phyloP scores from a whole-genome alignment of 2,888 invertebrate species.

The Scaptodrosophila latifasciaeformis region DNA sequence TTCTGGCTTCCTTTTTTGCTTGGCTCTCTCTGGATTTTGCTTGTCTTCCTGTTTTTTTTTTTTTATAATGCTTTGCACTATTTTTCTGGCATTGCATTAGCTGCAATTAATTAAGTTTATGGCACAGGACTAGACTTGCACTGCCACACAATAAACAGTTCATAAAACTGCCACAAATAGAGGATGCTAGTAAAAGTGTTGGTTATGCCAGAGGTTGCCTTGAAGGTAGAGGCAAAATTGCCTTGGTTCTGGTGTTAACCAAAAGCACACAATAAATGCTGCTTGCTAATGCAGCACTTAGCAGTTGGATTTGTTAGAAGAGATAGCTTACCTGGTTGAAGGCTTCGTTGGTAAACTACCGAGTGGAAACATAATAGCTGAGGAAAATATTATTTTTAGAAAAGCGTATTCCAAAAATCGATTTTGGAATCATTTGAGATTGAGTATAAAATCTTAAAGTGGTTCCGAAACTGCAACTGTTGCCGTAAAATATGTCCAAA shows the following conservation, averaged over 20 bases:
- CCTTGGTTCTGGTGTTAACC: background rate
- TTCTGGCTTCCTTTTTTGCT: slow-evolving; percentile 30
- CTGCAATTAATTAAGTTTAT: slow-evolving; percentile 62
- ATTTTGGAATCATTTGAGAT: no score
- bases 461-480: no score
- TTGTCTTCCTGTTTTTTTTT: slow-evolving; percentile 17
- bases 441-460: no score
- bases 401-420: no score
- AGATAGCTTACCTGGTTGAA: background rate
- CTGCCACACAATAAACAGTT: slow-evolving; percentile 51
- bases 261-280: background rate
- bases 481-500: no score
- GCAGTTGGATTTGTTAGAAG: background rate
- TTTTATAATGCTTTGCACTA: no score
- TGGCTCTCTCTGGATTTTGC: background rate
- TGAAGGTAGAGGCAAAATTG: no score
- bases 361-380: no score
- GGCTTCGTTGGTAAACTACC: background rate
- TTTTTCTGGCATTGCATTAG: slow-evolving; percentile 50
- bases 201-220: no score
- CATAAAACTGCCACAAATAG: slow-evolving; percentile 55
- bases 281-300: background rate
- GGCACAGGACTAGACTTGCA: slow-evolving; percentile 46
- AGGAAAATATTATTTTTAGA: no score
- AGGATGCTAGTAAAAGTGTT: slow-evolving; percentile 15